Base-by-base conservation (phyloP, 2,113 vertebrate genomes). In the Choloepus hoffmanni region DNA sequence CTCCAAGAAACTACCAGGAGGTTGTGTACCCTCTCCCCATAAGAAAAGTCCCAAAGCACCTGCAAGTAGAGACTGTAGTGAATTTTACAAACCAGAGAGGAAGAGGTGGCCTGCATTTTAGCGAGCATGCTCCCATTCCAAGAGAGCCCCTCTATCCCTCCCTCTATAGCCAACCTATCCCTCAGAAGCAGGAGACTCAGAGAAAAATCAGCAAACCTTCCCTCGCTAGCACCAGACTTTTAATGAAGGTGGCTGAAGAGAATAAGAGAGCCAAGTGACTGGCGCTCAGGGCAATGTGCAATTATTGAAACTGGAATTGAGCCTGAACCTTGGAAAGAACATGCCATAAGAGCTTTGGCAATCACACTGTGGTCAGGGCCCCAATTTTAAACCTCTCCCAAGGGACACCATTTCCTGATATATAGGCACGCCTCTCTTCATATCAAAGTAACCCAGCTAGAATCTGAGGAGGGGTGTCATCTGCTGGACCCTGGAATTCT, bases 301-400 rank as follows among this genome's bases (percentile, higher is more conserved):
- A 96, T 97, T 96, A 97, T 26, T 93, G 67, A 95, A 95, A 91
- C 91, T 93, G 93, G 89, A 97, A 95, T 53, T 43, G 87, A 67
- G 92, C 89, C 94, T 88, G 60, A 70, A 95, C 63, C 74, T 48
- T 77, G 81, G 65, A 60, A 93, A 82, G 73, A 89, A 85, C 23
- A 67, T n/a, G 12, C 15, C 2, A 1, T 50, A 67, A 97, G 60
- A 70, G 67, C 18, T 73, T 1, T 73, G 63, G 84, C 67, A 97
- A 96, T 97, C 96, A 97, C 45, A 65, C 55, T 43, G 62, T 93
- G 97, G 95, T 97, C 93, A 97, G 77, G 95, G 89, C 84, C 94
- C 73, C 95, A 93, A 96, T 96, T 97, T 96, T 92, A 96, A 91
- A 90, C 21, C 53, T 93, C 28, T 97, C 93, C 84, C 84, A 50